These are phyloP conservation scores for Polymixis lichenea DNA, from an alignment of 2,888 invertebrate genomes.

Conservation along the genomic window DNA sequence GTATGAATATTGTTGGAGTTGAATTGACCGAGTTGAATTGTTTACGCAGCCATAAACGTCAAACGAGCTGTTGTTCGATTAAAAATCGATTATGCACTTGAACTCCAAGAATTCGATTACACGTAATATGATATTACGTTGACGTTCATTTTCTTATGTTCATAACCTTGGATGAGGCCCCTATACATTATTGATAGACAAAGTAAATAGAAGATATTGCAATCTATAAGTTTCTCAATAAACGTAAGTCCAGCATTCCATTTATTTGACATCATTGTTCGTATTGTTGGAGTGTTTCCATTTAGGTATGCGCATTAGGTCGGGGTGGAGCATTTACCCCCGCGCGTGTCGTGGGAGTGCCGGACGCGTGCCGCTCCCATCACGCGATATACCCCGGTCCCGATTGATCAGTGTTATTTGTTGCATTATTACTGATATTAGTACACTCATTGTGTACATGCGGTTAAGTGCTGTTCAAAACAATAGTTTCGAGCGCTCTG, in stretches of 20 bases:
- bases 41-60: neutral
- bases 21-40: neutral
- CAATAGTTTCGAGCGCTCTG: conserved; percentile 67
- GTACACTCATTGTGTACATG: conserved; percentile 77
- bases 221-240: conserved; percentile 35
- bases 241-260: conserved; percentile 52
- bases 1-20: neutral
- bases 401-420: conserved; percentile 82
- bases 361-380: conserved; percentile 90
- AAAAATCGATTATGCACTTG: conserved; percentile 19
- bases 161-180: conserved; percentile 14
- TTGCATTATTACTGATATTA: conserved; percentile 80
- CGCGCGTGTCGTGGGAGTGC: conserved; percentile 89
- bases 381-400: conserved; percentile 81
- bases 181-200: conserved; percentile 39
- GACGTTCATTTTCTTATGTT: conserved; percentile 16
- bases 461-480: conserved; percentile 76
- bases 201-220: conserved; percentile 29
- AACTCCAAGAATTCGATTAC: conserved; percentile 28
- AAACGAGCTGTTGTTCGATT: conserved; percentile 8
- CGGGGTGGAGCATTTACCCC: conserved; percentile 72
- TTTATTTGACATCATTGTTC: conserved; percentile 64
- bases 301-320: conserved; percentile 75
- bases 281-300: conserved; percentile 67
- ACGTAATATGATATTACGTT: too few species aligned